Evolutionary conservation across 2,888 invertebrate species (phyloP).

Genomic region (Laspeyria flexula): DNA sequence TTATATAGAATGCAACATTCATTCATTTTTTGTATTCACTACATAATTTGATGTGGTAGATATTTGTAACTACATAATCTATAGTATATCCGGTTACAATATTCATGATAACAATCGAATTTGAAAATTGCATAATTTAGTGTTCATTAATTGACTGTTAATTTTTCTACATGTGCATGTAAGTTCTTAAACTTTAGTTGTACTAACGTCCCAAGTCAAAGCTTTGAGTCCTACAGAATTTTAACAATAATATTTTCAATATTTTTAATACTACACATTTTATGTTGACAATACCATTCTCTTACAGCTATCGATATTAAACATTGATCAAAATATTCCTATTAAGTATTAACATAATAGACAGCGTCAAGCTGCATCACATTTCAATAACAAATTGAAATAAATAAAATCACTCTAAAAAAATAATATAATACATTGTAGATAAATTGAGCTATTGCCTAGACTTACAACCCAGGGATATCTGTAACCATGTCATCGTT

Average conservation of each 20-base stretch:
- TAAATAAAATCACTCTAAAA: slow-evolving; percentile 71
- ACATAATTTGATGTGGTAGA: slow-evolving; percentile 30
- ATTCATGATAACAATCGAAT: slow-evolving; percentile 34
- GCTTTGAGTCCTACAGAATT: slow-evolving; percentile 58
- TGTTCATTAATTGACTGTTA: slow-evolving; percentile 63
- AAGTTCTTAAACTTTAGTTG: slow-evolving; percentile 59
- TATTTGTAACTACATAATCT: slow-evolving; percentile 45
- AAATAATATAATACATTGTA: slow-evolving; percentile 65
- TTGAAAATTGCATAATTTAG: slow-evolving; percentile 19
- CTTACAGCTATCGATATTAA: slow-evolving; percentile 68
- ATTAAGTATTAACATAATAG: slow-evolving; percentile 65
- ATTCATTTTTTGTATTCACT: slow-evolving; percentile 17
- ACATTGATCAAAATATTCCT: slow-evolving; percentile 69
- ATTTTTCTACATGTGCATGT: slow-evolving; percentile 56
- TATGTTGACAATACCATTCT: slow-evolving; percentile 69
- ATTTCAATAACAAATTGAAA: slow-evolving; percentile 70
- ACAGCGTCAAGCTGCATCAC: slow-evolving; percentile 79
- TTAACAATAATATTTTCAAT: slow-evolving; percentile 64
- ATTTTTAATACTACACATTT: slow-evolving; percentile 63
- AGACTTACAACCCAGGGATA: slow-evolving; percentile 82
- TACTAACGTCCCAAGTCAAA: slow-evolving; percentile 60
- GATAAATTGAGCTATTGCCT: slow-evolving; percentile 81
- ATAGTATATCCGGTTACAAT: slow-evolving; percentile 16
- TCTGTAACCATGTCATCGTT: slow-evolving; percentile 78
- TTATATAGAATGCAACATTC: slow-evolving; percentile 18